Conservation (phyloP, 2,113 vertebrate genomes). For the Calyptommatus sinebrachiatus region DNA sequence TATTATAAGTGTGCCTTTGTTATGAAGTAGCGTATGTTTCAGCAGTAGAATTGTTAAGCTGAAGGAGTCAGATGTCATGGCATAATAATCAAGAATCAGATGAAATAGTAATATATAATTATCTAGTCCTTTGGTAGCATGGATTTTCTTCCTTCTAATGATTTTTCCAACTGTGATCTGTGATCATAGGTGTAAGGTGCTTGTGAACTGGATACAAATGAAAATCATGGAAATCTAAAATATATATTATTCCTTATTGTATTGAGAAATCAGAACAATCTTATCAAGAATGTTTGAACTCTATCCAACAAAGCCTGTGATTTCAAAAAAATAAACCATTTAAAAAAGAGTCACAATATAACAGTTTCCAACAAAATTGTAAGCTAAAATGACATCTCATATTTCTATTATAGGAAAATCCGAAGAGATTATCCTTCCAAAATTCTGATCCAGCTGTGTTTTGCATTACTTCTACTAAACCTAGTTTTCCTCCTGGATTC, state of each 20-base stretch:
- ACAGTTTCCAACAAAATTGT: background rate
- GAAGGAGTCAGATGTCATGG: too few relatives aligned
- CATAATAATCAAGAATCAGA: too few relatives aligned
- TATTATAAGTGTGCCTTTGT: too few relatives aligned
- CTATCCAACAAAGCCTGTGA: background rate
- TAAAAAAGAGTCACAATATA: background rate
- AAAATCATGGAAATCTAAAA: background rate
- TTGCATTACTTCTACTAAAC: conserved; percentile 87
- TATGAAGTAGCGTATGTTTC: too few relatives aligned
- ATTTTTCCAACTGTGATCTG: too few relatives aligned
- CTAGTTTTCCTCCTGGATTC: conserved; percentile 87
- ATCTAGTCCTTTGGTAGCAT: too few relatives aligned
- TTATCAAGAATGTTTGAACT: background rate
- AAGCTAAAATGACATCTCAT: conserved; percentile 2
- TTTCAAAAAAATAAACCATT: background rate
- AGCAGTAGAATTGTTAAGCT: too few relatives aligned
- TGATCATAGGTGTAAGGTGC: too few relatives aligned
- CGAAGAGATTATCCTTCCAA: conserved; percentile 92
- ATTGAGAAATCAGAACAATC: background rate
- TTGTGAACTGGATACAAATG: too few relatives aligned
- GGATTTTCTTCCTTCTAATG: too few relatives aligned
- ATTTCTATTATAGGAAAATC: conserved; percentile 80
- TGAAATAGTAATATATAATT: too few relatives aligned
- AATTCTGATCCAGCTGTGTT: conserved; percentile 92
- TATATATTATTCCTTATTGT: background rate